phyloP scores from a whole-genome alignment of 1,140 invertebrate genomes.

The Orius laevigatus region DNA sequence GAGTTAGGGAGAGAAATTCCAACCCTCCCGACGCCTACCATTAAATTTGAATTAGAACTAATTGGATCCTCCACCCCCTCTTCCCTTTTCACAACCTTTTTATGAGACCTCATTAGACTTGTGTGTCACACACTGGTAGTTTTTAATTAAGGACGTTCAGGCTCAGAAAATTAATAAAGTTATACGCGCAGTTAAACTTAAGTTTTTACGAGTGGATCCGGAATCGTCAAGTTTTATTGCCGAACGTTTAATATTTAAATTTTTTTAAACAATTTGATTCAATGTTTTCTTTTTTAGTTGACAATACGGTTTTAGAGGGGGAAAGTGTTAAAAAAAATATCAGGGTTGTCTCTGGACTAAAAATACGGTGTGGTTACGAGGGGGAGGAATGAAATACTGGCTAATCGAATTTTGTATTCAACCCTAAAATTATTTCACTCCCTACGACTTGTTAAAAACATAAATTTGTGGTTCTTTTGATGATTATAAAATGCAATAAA shows the following conservation, averaged over 20 bases:
- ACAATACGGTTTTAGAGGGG: too few relatives aligned
- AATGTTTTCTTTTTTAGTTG: too few relatives aligned
- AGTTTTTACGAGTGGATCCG: neutral
- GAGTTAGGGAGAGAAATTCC: too few relatives aligned
- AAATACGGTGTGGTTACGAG: too few relatives aligned
- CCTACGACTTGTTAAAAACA: too few relatives aligned
- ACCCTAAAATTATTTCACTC: too few relatives aligned
- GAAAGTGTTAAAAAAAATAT: too few relatives aligned
- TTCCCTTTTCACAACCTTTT: neutral
- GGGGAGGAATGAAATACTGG: too few relatives aligned
- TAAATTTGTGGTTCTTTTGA: too few relatives aligned
- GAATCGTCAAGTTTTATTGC: neutral
- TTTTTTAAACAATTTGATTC: neutral
- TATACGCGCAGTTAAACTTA: slow-evolving; percentile 6
- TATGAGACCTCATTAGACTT: slow-evolving; percentile 6
- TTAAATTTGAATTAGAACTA: slow-evolving; percentile 9
- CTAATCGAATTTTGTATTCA: too few relatives aligned
- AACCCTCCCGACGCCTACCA: neutral
- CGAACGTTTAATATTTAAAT: neutral
- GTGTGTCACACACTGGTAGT: slow-evolving; percentile 8
- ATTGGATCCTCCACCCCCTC: slow-evolving; percentile 2
- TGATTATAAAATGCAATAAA: too few relatives aligned
- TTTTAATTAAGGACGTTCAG: slow-evolving; percentile 2
- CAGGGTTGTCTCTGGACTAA: too few relatives aligned
- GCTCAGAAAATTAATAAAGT: neutral